Base-by-base conservation (phyloP, 2,888 invertebrate genomes). In the Stenotaenia linearis region DNA sequence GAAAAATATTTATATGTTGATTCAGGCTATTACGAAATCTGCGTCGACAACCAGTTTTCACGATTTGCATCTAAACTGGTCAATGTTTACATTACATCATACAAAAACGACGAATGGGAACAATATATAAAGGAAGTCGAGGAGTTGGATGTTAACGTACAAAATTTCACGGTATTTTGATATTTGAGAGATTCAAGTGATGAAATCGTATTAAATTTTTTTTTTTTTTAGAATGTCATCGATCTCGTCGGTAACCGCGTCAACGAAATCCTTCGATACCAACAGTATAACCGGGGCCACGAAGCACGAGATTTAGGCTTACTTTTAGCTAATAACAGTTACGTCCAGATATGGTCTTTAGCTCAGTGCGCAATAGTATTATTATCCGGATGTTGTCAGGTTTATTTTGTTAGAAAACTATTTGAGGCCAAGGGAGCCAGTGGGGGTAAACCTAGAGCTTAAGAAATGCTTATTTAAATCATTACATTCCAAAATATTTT, bases 11-110 rank as follows among this genome's bases (percentile, higher is more conserved):
- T 32, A n/a, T 75, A 30, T 10, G n/a, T n/a, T n/a, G n/a, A n/a
- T n/a, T n/a, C n/a, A 86, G 84, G 96, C 0, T 95, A 95, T 85
- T 96, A 96, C 85, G 92, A 93, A 21, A 92, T 96, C 45, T 96
- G 96, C 86, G 92, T 96, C 79, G 96, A 96, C 85, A 96, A 96
- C 88, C 95, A 96, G 86, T 95, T 96, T 85, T 95, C 96, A 0
- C 90, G 94, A 84, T 96, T 95, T 87, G 94, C 95, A 18, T 92
- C 92, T 7, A 96, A 96, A 87, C 87, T 96, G 82, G 93, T 96
- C 37, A 96, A 95, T 86, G 88, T 96, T 81, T 96, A 96, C 84
- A 90, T 96, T 80, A 95, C 96, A 0, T 95, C 96, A 4, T 95
- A 96, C 79, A 91, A 89, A 84, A 95, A 95, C 84, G 96, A 96